Evolutionary conservation across 64 coral and sea anemone species (phyloP), one percentile per base, ranked within the genome.

Genomic region (Exaiptasia diaphana): DNA sequence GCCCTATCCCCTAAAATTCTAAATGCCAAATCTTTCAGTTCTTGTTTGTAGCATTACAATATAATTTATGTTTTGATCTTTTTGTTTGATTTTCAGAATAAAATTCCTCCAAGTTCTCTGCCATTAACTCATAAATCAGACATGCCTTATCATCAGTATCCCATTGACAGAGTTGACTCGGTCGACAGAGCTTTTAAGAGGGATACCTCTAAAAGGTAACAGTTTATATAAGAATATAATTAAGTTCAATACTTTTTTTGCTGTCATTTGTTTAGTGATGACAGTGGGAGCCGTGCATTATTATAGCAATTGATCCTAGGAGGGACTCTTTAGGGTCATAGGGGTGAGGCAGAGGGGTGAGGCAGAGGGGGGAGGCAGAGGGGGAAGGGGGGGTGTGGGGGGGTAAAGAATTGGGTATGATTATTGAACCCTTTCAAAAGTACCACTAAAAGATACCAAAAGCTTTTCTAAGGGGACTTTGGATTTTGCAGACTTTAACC

Each of bases 181-280:
- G 5, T 61, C 20, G 83, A 86, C 65, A 84, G 39, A 25, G 40
- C 71, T 35, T 86, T 86, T 41, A 86, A 86, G 32, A 86, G 83
- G 48, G 83, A 86, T 6, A 77, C 83, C 41, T 15, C 73, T 35
- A 86, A 86, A 21, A 86, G 83, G 83, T 86, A 73, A 52, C 49
- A 12, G 10, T 12, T 12, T 52, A 52, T 52, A 10, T 52, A n/a
- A 52, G 49, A n/a, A 52, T 10, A 12, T 12, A 52, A 4, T n/a
- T 3, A 13, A 44, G 31, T 8, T 18, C 34, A 18, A 15, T 18
- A 42, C 3, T 33, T 17, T 71, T 18, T 36, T 1, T 34, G 32
- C 11, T 23, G 29, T 41, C 23, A 1, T 41, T 4, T 37, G 3
- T 25, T 17, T 14, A 39, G 11, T 39, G 28, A 37, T 8, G 7